These are phyloP conservation scores for Mongoloraphidia duomilia DNA, from an alignment of 2,888 invertebrate genomes.

Conservation along the genomic window DNA sequence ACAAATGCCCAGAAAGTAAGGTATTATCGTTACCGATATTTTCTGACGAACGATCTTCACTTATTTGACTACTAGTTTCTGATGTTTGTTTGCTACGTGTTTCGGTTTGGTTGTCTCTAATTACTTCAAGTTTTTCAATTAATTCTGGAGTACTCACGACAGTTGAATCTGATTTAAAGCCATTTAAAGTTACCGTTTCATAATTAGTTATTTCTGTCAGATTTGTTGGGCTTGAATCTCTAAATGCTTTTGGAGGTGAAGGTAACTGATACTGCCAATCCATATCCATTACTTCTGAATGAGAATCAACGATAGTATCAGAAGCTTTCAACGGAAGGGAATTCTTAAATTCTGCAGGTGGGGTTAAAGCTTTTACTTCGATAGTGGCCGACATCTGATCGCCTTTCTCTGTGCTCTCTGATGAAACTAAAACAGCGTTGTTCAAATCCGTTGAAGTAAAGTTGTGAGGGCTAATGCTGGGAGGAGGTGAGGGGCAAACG, in stretches of 20 bases:
- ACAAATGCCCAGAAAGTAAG: constrained; percentile 21
- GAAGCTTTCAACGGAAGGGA: neutral
- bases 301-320: neutral
- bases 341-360: neutral
- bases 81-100: neutral
- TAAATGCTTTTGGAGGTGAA: constrained; percentile 42
- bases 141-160: constrained; percentile 28
- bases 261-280: constrained; percentile 43
- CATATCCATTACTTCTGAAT: constrained; percentile 13
- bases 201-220: constrained; percentile 17
- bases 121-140: constrained; percentile 25
- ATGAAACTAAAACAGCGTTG: too few species aligned
- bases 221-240: constrained; percentile 29
- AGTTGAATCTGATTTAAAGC: constrained; percentile 20
- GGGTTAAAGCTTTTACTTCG: too few species aligned
- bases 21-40: neutral
- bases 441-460: too few species aligned
- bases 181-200: constrained; percentile 17
- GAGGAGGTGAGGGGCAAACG: neutral
- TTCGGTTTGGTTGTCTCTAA: constrained; percentile 22
- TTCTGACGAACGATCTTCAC: neutral
- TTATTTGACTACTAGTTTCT: neutral
- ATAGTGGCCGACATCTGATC: too few species aligned
- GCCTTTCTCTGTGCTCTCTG: too few species aligned
- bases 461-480: too few species aligned